A percentile compares a stretch with the other conserved stretches of the same genome.
Conservation (phyloP, 1,140 invertebrate species). For the Oreohelix idahoensis region DNA sequence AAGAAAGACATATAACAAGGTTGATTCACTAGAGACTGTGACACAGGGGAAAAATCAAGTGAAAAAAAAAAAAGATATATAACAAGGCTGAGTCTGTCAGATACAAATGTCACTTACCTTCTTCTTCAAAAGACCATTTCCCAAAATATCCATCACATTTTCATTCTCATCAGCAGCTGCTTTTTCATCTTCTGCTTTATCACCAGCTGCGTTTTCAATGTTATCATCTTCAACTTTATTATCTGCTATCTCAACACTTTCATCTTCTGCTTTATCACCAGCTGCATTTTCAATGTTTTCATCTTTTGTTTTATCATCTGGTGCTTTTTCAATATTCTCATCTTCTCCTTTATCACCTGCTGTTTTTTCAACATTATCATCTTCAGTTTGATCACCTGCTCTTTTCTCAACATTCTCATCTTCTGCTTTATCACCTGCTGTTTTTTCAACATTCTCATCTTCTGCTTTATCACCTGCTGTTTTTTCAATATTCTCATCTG, state of each 20-base stretch:
- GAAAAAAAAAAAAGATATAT: too few species aligned
- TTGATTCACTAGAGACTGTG: too few species aligned
- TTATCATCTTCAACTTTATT: background rate
- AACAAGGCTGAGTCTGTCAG: too few species aligned
- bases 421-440: background rate
- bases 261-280: background rate
- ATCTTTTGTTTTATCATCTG: background rate
- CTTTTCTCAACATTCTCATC: background rate
- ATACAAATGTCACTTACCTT: too few species aligned
- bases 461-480: background rate
- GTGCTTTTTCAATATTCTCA: background rate
- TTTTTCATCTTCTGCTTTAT: background rate
- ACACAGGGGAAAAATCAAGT: too few species aligned
- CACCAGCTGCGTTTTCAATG: background rate
- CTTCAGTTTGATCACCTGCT: background rate
- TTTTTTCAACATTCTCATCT: background rate
- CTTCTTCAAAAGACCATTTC: constrained; percentile 33
- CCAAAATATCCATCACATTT: constrained; percentile 26
- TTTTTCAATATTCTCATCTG: background rate
- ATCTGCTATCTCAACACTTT: background rate
- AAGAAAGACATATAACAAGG: too few species aligned
- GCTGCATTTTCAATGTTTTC: background rate
- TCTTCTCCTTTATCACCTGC: background rate
- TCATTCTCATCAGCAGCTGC: background rate
- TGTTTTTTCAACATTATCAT: background rate